Percentiles rank a stretch among this genome's conserved stretches.
Conservation (phyloP, 2,113 vertebrate species). For the Apteryx owenii region DNA sequence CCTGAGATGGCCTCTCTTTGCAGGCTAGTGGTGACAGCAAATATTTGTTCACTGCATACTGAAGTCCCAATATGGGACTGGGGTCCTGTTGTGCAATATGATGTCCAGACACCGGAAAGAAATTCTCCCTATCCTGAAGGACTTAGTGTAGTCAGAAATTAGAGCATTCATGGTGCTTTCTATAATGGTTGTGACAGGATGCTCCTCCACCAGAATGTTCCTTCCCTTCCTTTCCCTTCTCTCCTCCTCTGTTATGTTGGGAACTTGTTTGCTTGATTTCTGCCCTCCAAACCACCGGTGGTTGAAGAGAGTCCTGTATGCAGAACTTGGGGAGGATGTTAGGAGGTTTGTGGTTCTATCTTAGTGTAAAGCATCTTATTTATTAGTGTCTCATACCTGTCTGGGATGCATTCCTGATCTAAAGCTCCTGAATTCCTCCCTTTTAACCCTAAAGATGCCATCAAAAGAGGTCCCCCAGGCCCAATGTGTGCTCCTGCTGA, state of each 20-base stretch:
- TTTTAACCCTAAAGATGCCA: neutral
- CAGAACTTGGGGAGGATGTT: neutral
- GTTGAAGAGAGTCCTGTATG: neutral
- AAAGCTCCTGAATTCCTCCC: constrained; percentile 23
- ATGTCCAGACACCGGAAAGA: neutral
- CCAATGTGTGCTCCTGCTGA: neutral
- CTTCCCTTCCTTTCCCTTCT: neutral
- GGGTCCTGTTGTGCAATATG: neutral
- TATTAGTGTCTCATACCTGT: constrained; percentile 14
- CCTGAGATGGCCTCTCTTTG: neutral
- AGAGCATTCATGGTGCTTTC: neutral
- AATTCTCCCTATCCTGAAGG: neutral
- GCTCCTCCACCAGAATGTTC: neutral
- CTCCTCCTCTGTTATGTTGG: neutral
- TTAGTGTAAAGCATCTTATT: constrained; percentile 37
- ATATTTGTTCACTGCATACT: neutral
- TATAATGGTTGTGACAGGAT: neutral
- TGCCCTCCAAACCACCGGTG: neutral
- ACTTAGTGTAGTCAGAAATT: neutral
- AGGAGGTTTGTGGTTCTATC: constrained; percentile 42
- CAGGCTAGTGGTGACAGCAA: neutral
- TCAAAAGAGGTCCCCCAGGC: constrained; percentile 43
- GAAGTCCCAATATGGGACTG: neutral
- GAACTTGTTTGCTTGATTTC: constrained; percentile 25
- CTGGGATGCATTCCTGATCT: constrained; percentile 12